Evolutionary conservation across 2,888 invertebrate genomes (phyloP).

Genomic region (Oconnorella tubifera): DNA sequence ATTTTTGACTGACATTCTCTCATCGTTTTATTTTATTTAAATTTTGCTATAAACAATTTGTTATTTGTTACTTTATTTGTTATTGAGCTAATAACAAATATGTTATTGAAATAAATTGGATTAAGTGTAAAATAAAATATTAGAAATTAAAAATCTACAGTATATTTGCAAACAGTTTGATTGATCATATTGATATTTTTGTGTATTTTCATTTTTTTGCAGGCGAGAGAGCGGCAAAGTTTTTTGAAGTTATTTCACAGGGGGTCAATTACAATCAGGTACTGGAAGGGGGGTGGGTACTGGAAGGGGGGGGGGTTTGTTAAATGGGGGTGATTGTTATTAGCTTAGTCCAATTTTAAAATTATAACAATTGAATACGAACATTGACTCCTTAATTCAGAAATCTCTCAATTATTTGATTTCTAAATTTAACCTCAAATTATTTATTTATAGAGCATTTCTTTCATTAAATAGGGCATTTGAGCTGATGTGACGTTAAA

Average conservation of each 20-base stretch:
- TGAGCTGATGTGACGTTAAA: neutral
- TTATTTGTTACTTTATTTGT: neutral
- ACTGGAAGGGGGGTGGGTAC: no score
- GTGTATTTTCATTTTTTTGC: slow-evolving; percentile 11
- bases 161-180: no score
- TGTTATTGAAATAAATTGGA: no score
- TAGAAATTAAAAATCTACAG: no score
- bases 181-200: neutral
- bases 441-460: slow-evolving; percentile 4
- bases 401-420: no score
- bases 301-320: neutral
- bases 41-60: neutral
- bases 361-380: no score
- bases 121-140: no score
- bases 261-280: slow-evolving; percentile 29
- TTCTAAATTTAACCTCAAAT: slow-evolving; percentile 3
- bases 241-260: slow-evolving; percentile 31
- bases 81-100: no score
- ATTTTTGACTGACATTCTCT: no score
- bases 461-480: neutral
- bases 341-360: no score
- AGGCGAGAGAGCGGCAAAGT: slow-evolving; percentile 40
- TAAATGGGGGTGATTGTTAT: neutral
- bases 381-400: no score
- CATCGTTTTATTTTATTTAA: neutral